Percentiles rank a stretch among this genome's conserved stretches.
These are phyloP conservation scores for Brachyptera putata DNA, from an alignment of 2,888 invertebrate species.

Conservation along the genomic window DNA sequence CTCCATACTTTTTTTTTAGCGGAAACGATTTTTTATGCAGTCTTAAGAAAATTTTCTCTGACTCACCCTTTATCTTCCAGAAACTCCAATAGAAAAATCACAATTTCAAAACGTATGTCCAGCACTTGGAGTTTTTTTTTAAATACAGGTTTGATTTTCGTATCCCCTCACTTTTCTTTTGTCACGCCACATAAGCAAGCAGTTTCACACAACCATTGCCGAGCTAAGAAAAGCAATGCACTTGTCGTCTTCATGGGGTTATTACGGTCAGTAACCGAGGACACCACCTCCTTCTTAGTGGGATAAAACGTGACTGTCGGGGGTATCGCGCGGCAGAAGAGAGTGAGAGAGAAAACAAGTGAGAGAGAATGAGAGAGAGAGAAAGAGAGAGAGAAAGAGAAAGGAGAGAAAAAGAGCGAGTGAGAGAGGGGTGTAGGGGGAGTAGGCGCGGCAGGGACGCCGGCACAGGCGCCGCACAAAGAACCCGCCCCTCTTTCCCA, in stretches of 20 bases:
- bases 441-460: conserved; percentile 11
- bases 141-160: too few species aligned
- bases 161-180: too few species aligned
- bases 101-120: too few species aligned
- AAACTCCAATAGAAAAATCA: too few species aligned
- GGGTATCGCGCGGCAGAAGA: not conserved
- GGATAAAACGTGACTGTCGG: conserved; percentile 1
- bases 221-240: too few species aligned
- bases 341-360: too few species aligned
- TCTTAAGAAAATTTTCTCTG: not conserved
- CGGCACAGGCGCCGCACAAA: conserved; percentile 6
- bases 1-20: not conserved
- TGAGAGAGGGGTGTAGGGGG: not conserved
- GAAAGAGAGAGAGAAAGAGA: not conserved
- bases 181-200: too few species aligned
- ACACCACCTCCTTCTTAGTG: conserved; percentile 3
- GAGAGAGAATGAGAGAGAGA: too few species aligned
- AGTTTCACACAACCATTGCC: not conserved
- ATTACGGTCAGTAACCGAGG: too few species aligned
- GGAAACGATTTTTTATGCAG: not conserved
- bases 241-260: too few species aligned
- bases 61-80: not conserved
- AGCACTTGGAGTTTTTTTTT: too few species aligned
- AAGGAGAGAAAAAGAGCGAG: too few species aligned
- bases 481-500: conserved; percentile 18